These are phyloP conservation scores for Pseudobourletiella spinata DNA, from an alignment of 1,140 invertebrate species.

Conservation along the genomic window DNA sequence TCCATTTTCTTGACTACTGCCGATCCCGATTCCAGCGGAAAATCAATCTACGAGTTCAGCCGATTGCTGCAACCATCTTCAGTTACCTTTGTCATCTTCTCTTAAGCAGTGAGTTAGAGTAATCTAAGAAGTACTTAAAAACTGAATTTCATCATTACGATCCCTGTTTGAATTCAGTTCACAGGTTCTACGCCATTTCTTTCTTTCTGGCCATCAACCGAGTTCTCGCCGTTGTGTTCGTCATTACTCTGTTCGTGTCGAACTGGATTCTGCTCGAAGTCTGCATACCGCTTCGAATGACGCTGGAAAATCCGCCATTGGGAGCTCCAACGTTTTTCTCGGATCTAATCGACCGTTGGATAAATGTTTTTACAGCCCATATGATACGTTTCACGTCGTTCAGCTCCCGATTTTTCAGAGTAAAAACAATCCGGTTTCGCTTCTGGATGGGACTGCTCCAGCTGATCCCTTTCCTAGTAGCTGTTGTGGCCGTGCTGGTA, in stretches of 20 bases:
- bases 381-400: slow-evolving; percentile 8
- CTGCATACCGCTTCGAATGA: background rate
- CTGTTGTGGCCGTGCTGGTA: background rate
- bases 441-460: background rate
- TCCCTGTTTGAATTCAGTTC: background rate
- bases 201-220: slow-evolving; percentile 4
- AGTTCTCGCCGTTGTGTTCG: slow-evolving; percentile 2
- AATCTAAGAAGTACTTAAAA: background rate
- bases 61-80: background rate
- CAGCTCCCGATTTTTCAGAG: background rate
- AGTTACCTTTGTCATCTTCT: slow-evolving; percentile 1
- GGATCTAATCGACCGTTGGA: slow-evolving; percentile 2
- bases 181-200: slow-evolving; percentile 4
- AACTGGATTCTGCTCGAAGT: background rate
- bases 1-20: slow-evolving; percentile 7
- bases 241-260: background rate
- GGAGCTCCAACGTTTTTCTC: slow-evolving; percentile 8
- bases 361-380: slow-evolving; percentile 6
- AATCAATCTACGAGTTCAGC: background rate
- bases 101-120: background rate
- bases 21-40: background rate
- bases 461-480: background rate
- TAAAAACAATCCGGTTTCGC: background rate
- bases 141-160: background rate
- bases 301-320: slow-evolving; percentile 2